Evolutionary conservation across 92 coral and sea anemone species (phyloP).

Genomic region (Epizoanthus rinbou): DNA sequence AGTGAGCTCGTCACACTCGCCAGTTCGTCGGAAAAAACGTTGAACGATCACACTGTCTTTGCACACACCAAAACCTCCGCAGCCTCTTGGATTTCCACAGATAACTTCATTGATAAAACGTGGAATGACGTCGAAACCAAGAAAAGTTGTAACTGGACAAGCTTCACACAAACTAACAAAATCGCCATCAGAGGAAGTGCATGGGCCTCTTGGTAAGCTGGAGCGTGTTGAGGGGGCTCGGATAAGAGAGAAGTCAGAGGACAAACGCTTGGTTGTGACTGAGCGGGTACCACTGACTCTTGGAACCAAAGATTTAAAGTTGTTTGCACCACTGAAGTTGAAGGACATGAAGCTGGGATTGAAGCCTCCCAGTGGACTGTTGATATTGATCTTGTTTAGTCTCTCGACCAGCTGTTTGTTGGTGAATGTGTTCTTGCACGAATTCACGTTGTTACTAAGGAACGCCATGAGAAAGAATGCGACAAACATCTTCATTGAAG

Average conservation of each 20-base stretch:
- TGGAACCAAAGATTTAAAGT: not conserved
- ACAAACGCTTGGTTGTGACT: not conserved
- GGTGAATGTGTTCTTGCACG: conserved; percentile 38
- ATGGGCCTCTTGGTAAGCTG: not conserved
- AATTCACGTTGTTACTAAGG: not conserved
- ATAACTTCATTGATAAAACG: conserved; percentile 29
- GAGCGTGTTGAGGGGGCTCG: not conserved
- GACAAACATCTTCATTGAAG: not conserved
- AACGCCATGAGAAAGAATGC: not conserved
- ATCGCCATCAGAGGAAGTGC: conserved; percentile 11
- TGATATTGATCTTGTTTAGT: conserved; percentile 17
- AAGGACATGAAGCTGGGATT: conserved; percentile 35
- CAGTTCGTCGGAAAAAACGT: conserved; percentile 10
- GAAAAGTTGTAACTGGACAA: conserved; percentile 31
- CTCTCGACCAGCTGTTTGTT: conserved; percentile 5
- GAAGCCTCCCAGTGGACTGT: conserved; percentile 23
- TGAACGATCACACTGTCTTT: conserved; percentile 21
- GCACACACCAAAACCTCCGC: conserved; percentile 6
- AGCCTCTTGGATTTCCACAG: conserved; percentile 18
- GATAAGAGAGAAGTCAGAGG: not conserved
- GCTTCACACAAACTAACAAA: conserved; percentile 32
- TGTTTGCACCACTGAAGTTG: not conserved
- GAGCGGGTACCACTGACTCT: not conserved
- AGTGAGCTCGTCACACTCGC: conserved; percentile 6
- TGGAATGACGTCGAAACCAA: conserved; percentile 21